Conservation (phyloP, 1,140 invertebrate genomes). For the Lamellibrachia luymesi region DNA sequence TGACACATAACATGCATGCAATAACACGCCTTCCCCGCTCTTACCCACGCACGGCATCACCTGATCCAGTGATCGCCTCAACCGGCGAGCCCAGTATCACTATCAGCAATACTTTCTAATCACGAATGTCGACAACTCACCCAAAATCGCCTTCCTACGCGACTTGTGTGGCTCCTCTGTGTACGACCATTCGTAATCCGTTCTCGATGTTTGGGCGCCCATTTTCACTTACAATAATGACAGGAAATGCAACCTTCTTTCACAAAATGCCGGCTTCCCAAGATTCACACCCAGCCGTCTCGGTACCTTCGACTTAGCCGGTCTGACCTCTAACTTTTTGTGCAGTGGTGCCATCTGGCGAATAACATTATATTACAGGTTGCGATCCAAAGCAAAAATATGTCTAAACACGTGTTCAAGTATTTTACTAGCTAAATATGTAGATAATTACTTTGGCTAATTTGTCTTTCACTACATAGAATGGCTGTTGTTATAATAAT, state of each 20-base stretch:
- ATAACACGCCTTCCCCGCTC: neutral
- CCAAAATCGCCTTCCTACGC: conserved; percentile 88
- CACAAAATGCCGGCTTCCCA: neutral
- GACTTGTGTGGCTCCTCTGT: conserved; percentile 98
- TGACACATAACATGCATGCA: neutral
- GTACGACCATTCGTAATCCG: conserved; percentile 94
- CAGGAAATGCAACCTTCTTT: neutral
- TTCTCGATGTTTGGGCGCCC: conserved; percentile 82
- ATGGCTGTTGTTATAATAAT: too few relatives aligned
- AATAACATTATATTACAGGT: neutral
- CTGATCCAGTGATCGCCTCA: neutral
- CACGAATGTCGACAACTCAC: conserved; percentile 61
- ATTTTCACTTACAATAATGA: conserved; percentile 57
- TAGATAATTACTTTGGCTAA: neutral
- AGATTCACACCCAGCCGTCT: neutral
- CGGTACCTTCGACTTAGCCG: neutral
- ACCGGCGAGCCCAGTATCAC: neutral
- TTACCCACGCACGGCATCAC: neutral
- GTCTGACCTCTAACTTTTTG: neutral
- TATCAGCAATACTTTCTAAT: neutral
- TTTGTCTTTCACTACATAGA: too few relatives aligned
- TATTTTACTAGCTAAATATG: neutral
- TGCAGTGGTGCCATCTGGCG: neutral
- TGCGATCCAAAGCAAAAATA: too few relatives aligned
- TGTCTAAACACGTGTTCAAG: too few relatives aligned